Evolutionary conservation across 2,888 invertebrate species (phyloP).

Genomic region (Volucella inflata): DNA sequence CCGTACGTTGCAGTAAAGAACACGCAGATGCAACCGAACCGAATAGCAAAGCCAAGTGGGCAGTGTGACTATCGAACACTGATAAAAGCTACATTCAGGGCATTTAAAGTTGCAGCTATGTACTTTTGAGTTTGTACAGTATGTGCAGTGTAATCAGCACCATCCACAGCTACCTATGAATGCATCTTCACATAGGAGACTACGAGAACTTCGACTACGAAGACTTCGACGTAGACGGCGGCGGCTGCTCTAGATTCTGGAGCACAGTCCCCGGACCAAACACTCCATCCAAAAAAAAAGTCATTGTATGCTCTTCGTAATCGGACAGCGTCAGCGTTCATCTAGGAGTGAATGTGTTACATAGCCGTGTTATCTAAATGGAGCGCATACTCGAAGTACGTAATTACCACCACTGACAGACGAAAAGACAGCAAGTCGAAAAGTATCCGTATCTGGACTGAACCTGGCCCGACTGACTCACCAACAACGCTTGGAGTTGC

Average conservation of each 20-base stretch:
- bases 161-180: conserved; percentile 22
- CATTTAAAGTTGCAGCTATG: conserved; percentile 40
- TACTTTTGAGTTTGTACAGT: conserved; percentile 13
- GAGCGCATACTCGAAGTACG: conserved; percentile 53
- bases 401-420: conserved; percentile 35
- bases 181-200: conserved; percentile 25
- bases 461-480: no score
- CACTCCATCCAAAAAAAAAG: conserved; percentile 9
- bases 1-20: conserved; percentile 16
- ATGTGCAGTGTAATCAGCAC: conserved; percentile 33
- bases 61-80: conserved; percentile 44
- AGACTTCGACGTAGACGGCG: background rate
- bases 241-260: conserved; percentile 29
- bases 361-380: conserved; percentile 69
- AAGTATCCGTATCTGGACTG: conserved; percentile 13
- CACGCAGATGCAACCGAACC: conserved; percentile 26
- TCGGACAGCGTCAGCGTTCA: conserved; percentile 61
- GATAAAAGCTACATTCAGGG: conserved; percentile 59
- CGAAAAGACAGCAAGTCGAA: conserved; percentile 2
- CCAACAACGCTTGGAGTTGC: no score
- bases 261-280: conserved; percentile 26
- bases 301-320: conserved; percentile 47
- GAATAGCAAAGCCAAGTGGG: conserved; percentile 22
- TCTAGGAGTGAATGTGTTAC: conserved; percentile 44
- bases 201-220: background rate